Evolutionary conservation across 2,888 invertebrate species (phyloP).

Genomic region (Asteroscopus sphinx): DNA sequence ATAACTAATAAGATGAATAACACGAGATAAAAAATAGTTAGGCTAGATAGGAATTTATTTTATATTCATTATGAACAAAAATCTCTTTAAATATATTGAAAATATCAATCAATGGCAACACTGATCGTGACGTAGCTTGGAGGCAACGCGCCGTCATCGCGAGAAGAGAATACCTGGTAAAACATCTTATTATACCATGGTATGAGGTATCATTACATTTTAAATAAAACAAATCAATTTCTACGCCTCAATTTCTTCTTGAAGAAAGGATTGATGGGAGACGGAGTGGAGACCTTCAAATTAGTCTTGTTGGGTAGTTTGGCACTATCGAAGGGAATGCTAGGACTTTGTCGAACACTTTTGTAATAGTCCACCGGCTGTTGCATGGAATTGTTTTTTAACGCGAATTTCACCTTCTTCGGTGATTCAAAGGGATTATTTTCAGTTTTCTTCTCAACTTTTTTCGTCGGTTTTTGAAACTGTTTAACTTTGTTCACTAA

Average conservation of each 20-base stretch:
- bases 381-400: slow-evolving; percentile 93
- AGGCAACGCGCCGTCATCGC: no score
- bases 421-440: slow-evolving; percentile 67
- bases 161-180: no score
- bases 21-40: no score
- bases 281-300: slow-evolving; percentile 92
- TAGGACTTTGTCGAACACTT: slow-evolving; percentile 92
- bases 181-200: no score
- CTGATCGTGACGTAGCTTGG: no score
- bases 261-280: slow-evolving; percentile 94
- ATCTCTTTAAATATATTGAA: no score
- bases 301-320: slow-evolving; percentile 92
- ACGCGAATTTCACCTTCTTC: slow-evolving; percentile 93
- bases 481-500: slow-evolving; percentile 74
- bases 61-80: no score
- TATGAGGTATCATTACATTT: background rate
- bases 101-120: no score
- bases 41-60: no score
- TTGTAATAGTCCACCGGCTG: slow-evolving; percentile 93
- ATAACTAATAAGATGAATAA: no score
- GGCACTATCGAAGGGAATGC: slow-evolving; percentile 93
- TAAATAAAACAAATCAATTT: slow-evolving; percentile 21
- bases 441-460: slow-evolving; percentile 22
- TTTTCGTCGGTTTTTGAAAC: slow-evolving; percentile 66
- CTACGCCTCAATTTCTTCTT: slow-evolving; percentile 83